phyloP scores from a whole-genome alignment of 2,113 vertebrate species.

The Chaenocephalus aceratus region DNA sequence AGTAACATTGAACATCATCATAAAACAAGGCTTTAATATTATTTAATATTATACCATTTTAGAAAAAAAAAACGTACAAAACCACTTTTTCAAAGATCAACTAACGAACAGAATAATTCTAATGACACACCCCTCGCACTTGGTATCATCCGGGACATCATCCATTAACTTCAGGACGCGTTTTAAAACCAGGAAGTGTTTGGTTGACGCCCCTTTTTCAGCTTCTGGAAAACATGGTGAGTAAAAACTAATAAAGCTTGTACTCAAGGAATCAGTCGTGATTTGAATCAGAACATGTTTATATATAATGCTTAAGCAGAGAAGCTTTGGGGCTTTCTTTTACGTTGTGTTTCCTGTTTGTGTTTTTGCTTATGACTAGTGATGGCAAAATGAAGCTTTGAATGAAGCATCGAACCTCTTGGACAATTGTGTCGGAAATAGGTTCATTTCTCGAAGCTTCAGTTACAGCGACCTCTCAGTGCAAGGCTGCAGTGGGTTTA shows the following conservation, averaged over 20 bases:
- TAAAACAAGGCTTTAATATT: background rate
- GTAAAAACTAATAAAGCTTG: background rate
- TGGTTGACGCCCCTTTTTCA: background rate
- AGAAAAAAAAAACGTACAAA: background rate
- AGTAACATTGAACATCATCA: background rate
- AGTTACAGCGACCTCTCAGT: too few species aligned
- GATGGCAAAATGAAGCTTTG: too few species aligned
- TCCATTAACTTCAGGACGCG: background rate
- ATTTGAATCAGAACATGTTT: background rate
- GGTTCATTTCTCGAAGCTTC: too few species aligned
- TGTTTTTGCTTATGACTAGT: too few species aligned
- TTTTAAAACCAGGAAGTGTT: slow-evolving; percentile 4
- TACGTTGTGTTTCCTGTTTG: too few species aligned
- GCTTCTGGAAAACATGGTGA: background rate
- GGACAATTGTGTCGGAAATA: too few species aligned
- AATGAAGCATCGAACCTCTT: too few species aligned
- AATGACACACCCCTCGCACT: too few species aligned
- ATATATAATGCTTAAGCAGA: background rate
- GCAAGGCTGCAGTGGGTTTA: too few species aligned
- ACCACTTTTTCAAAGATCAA: background rate
- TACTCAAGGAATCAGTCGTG: background rate
- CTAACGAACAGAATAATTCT: background rate
- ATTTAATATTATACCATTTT: background rate
- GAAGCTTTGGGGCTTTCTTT: background rate
- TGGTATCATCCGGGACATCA: background rate